Percentiles rank a stretch among this genome's conserved stretches.
Evolutionary conservation across 2,113 vertebrate species (phyloP).

Genomic region (Xenopus tropicalis): DNA sequence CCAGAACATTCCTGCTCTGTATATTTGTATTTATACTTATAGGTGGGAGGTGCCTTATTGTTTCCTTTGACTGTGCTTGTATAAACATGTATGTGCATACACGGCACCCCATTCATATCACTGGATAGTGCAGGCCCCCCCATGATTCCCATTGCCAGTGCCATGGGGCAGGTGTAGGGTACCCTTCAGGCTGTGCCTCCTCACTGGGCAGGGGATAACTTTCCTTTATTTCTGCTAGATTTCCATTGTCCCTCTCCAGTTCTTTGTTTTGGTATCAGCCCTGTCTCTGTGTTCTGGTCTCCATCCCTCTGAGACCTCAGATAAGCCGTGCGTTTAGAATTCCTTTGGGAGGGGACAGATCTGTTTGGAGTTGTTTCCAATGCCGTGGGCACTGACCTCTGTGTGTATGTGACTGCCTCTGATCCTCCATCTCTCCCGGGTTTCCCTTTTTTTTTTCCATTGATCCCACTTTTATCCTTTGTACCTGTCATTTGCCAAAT

Average conservation of each 20-base stretch:
- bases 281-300: constrained; percentile 21
- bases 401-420: background rate
- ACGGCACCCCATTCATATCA: no score
- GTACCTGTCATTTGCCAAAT: background rate
- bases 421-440: background rate
- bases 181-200: background rate
- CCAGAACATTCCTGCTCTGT: no score
- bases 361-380: constrained; percentile 38
- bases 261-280: constrained; percentile 20
- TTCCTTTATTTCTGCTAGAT: background rate
- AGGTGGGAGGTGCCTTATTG: no score
- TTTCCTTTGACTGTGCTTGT: no score
- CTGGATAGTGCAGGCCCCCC: no score
- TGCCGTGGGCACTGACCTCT: constrained; percentile 11
- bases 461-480: constrained; percentile 7
- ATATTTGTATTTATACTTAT: no score
- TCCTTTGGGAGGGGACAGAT: constrained; percentile 39
- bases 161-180: no score
- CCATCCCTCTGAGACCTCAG: constrained; percentile 34
- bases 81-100: no score
- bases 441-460: background rate
- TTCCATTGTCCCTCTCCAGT: background rate
- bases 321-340: constrained; percentile 40
- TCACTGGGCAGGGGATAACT: background rate
- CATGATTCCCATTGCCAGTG: no score